phyloP scores from a whole-genome alignment of 2,113 vertebrate species.

The Stictonetta naevosa region DNA sequence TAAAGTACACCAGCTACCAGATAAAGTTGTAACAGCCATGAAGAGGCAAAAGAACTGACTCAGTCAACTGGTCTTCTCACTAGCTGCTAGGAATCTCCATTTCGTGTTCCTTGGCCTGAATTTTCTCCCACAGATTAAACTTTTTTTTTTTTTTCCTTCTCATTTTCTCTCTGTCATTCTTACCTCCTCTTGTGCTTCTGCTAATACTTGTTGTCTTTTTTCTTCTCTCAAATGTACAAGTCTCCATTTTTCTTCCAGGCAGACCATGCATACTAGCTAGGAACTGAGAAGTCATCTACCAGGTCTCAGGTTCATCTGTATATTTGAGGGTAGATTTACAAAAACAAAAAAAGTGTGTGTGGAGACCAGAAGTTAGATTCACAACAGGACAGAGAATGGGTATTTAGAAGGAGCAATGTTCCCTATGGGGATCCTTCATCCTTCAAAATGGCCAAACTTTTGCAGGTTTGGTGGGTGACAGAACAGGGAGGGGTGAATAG shows the following conservation, averaged over 20 bases:
- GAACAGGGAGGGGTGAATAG: background rate
- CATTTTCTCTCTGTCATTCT: background rate
- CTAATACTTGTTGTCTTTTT: background rate
- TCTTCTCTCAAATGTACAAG: background rate
- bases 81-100: background rate
- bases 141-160: too few relatives aligned
- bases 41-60: background rate
- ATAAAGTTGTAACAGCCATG: background rate
- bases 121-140: background rate
- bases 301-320: background rate
- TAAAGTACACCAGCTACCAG: background rate
- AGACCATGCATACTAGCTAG: background rate
- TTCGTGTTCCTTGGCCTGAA: background rate
- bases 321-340: background rate
- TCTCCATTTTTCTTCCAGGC: background rate
- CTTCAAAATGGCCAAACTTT: background rate
- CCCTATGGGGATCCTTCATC: background rate
- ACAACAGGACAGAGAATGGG: background rate
- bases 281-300: background rate
- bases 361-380: background rate
- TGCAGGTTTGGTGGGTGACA: background rate
- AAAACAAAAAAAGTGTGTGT: too few relatives aligned
- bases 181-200: background rate
- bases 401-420: background rate
- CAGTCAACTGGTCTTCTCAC: background rate